A percentile compares a stretch with the other conserved stretches of the same genome.
Conservation (phyloP, 2,113 vertebrate species). For the Epinephelus moara region DNA sequence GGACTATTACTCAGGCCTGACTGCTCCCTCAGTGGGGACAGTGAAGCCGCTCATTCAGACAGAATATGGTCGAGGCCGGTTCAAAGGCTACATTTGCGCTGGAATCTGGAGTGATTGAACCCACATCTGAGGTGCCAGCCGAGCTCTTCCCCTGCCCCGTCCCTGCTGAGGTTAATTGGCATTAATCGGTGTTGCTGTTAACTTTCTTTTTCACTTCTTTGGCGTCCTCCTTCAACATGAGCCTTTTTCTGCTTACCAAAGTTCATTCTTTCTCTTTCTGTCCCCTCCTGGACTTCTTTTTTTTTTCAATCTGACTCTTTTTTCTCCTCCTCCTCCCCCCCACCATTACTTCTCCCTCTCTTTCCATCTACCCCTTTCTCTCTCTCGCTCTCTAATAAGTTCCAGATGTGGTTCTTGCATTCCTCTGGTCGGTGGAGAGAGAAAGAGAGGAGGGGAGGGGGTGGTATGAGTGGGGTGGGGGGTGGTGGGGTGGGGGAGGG, state of each 20-base stretch:
- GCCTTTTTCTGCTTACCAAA: constrained; percentile 54
- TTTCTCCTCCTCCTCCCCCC: constrained; percentile 11
- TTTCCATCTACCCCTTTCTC: constrained; percentile 73
- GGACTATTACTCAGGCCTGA: constrained; percentile 76
- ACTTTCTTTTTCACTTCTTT: constrained; percentile 27
- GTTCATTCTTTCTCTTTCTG: constrained; percentile 61
- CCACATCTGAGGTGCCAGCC: constrained; percentile 42
- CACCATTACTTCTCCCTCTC: constrained; percentile 49
- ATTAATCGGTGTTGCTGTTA: constrained; percentile 47
- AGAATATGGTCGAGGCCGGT: constrained; percentile 64
- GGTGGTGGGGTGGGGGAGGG: constrained; percentile 43
- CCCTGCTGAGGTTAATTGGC: constrained; percentile 58
- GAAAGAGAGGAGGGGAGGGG: constrained; percentile 55
- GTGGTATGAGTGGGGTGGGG: constrained; percentile 24
- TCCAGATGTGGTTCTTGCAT: constrained; percentile 87
- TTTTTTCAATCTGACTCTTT: constrained; percentile 18
- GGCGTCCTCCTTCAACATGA: constrained; percentile 19
- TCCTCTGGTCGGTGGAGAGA: constrained; percentile 85
- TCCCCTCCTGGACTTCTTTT: constrained; percentile 67
- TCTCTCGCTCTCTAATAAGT: constrained; percentile 82
- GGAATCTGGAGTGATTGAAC: constrained; percentile 45
- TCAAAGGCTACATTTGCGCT: constrained; percentile 64
- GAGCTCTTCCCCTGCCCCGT: neutral
- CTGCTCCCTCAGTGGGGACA: constrained; percentile 70
- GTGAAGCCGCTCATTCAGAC: constrained; percentile 70